Conservation (phyloP, 2,113 vertebrate genomes). For the Microcebus lehilahytsara region DNA sequence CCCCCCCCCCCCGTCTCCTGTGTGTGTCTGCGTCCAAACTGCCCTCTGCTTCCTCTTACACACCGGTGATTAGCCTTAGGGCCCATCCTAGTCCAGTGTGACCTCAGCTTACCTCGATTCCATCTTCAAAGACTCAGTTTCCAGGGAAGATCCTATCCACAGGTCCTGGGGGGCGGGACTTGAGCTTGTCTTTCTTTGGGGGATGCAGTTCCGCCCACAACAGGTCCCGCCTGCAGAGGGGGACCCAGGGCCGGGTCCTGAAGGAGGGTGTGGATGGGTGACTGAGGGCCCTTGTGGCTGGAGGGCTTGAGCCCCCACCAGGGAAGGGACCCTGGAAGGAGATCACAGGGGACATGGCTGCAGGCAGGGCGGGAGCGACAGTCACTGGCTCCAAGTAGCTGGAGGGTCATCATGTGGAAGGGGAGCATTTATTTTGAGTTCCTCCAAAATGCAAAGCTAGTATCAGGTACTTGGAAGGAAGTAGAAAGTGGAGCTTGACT, state of each 20-base stretch:
- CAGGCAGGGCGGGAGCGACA: accelerated
- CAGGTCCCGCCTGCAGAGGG: not conserved
- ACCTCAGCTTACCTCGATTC: not conserved
- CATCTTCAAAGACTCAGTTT: not conserved
- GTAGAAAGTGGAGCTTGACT: not conserved
- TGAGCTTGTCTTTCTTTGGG: not conserved
- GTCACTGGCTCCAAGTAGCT: accelerated
- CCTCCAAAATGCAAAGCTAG: not conserved
- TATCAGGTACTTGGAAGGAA: not conserved
- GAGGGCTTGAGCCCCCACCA: not conserved
- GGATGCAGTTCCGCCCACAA: too few species aligned
- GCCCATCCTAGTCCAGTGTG: too few species aligned
- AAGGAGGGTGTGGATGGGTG: not conserved
- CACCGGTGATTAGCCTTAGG: too few species aligned
- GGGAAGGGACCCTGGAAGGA: not conserved
- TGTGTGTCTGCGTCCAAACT: too few species aligned
- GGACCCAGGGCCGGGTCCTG: too few species aligned
- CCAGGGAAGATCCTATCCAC: not conserved
- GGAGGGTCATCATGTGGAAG: not conserved
- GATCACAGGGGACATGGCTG: not conserved
- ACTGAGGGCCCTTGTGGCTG: not conserved
- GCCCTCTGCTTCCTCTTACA: too few species aligned
- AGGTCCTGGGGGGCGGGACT: not conserved
- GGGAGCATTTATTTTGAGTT: not conserved
- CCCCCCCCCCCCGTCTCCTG: too few species aligned